A percentile compares a stretch with the other conserved stretches of the same genome.
Conservation (phyloP, 2,797 vertebrate species). For the Crossoptilon crossoptilon region DNA sequence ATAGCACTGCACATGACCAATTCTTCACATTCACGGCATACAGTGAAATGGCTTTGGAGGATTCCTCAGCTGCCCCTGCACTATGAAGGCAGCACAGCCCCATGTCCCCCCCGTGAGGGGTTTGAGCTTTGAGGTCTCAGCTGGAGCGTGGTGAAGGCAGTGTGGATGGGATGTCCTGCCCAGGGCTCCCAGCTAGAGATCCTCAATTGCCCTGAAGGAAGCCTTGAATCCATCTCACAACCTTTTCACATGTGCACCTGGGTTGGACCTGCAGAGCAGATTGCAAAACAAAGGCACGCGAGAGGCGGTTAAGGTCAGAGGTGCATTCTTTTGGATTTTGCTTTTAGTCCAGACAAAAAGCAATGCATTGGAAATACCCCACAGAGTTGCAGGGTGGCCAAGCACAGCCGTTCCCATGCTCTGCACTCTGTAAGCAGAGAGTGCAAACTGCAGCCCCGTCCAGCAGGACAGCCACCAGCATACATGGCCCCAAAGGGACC, state of each 20-base stretch:
- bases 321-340: background rate
- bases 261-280: background rate
- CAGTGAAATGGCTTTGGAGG: background rate
- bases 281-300: background rate
- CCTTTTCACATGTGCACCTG: background rate
- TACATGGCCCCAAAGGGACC: background rate
- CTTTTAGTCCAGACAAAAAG: background rate
- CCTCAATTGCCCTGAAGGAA: background rate
- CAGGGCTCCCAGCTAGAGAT: background rate
- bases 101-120: background rate
- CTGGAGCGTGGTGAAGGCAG: fast-evolving
- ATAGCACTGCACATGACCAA: background rate
- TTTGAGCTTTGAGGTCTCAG: background rate
- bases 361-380: background rate
- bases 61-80: background rate
- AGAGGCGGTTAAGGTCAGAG: constrained; percentile 4
- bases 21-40: background rate
- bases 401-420: fast-evolving
- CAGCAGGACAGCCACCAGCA: background rate
- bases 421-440: fast-evolving
- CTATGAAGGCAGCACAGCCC: background rate
- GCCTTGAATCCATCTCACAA: background rate
- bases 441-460: background rate
- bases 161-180: fast-evolving
- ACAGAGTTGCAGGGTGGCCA: fast-evolving